Percentiles rank a stretch among this genome's conserved stretches.
phyloP scores from a whole-genome alignment of 2,113 vertebrate genomes.

The Gobio gobio region DNA sequence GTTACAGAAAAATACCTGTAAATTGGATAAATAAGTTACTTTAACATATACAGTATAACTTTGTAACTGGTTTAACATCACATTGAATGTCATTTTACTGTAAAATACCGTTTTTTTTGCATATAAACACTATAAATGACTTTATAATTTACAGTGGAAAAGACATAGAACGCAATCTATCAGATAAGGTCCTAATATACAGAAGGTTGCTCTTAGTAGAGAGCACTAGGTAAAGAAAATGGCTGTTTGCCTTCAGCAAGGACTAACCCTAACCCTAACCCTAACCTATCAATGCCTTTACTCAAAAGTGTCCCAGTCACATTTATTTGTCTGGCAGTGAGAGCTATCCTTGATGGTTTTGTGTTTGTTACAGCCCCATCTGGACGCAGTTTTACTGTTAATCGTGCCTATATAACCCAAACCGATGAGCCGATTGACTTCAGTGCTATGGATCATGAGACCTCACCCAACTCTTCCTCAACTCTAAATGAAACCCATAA shows the following conservation, averaged over 20 bases:
- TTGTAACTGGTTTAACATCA: neutral
- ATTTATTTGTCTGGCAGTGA: neutral
- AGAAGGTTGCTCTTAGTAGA: neutral
- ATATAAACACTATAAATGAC: neutral
- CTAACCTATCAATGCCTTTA: neutral
- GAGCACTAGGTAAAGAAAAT: neutral
- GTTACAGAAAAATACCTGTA: too few species aligned
- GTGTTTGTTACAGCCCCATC: conserved; percentile 1
- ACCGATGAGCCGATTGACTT: conserved; percentile 17
- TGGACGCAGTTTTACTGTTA: neutral
- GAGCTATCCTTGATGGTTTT: neutral
- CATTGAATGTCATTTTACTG: neutral
- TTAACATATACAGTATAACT: neutral
- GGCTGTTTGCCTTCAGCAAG: neutral
- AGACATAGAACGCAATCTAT: neutral
- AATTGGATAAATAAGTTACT: neutral
- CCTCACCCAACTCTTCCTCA: neutral
- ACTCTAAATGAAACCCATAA: neutral
- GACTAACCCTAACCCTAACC: neutral
- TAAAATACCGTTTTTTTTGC: neutral
- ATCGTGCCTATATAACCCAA: neutral
- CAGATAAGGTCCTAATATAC: neutral
- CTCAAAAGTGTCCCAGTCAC: neutral
- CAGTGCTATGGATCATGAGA: neutral
- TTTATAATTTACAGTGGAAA: neutral